Base-by-base conservation (phyloP, 2,888 invertebrate genomes). In the Hydropsyche betteni region DNA sequence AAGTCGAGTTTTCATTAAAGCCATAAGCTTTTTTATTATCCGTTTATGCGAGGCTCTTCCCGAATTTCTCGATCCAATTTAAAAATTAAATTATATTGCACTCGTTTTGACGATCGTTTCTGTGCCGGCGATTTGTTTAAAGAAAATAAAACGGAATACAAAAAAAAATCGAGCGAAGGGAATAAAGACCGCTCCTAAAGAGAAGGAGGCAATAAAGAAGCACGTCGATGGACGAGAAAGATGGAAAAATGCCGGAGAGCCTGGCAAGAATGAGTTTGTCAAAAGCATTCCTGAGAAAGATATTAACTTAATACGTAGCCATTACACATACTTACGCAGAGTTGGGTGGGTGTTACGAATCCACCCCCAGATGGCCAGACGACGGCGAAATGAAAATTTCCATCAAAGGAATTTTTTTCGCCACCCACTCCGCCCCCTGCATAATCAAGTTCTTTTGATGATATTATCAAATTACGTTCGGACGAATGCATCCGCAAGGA, bases 381-480 rank as follows among this genome's bases (percentile, higher is more conserved):
- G 1, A 44, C 6, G 58, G 58, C 44, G 34, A 72, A 72, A 72
- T 72, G 72, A 72, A 72, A 72, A 72, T 72, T 72, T 72, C 58
- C 44, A 55, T 72, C 72, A 72, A 72, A 72, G 72, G 61, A 58
- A 58, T 55, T 55, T 44, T 72, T 55, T 72, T 38, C 33, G n/a
- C 55, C 55, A 55, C 55, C 55, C 55, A 64, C 64, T n/a, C 61
- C 61, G 61, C 50, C 44, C 69, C 44, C 24, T 14, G 58, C 72
- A 72, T 72, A 72, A 72, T 72, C 72, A 72, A 72, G 72, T 72
- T 69, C 76, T 76, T 52, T 76, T 74, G 73, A 76, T 69, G 76
- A 69, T 76, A 71, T 76, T 74, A 69, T 76, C 69, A 58, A 55
- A 68, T 73, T 74, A 76, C 16, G 58, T 74, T 33, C 74, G 69